phyloP scores from a whole-genome alignment of 2,113 vertebrate genomes.

The Pelecanoides urinatrix region DNA sequence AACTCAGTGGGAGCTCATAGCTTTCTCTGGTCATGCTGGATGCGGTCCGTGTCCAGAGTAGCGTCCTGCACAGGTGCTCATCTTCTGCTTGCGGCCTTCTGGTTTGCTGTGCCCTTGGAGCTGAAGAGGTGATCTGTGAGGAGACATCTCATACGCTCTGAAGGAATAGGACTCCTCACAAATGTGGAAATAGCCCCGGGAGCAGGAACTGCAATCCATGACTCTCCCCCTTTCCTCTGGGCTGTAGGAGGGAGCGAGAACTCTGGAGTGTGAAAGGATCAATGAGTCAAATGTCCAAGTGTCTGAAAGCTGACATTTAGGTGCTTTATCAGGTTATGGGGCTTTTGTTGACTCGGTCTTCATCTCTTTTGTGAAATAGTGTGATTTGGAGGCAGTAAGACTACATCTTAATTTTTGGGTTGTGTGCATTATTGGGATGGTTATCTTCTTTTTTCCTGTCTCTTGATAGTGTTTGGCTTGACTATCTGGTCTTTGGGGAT shows the following conservation, averaged over 20 bases:
- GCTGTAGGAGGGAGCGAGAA: not conserved
- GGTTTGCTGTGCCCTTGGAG: not conserved
- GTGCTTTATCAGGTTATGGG: not conserved
- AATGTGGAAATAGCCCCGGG: not conserved
- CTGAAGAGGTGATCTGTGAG: not conserved
- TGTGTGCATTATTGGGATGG: not conserved
- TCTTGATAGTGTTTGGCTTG: not conserved
- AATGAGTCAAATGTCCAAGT: not conserved
- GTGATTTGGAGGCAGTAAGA: not conserved
- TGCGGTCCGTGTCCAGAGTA: not conserved
- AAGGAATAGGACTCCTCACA: not conserved
- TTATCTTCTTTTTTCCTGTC: not conserved
- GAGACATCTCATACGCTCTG: not conserved
- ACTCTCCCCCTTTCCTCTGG: not conserved
- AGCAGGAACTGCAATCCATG: not conserved
- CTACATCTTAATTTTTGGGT: not conserved
- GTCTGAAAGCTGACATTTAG: not conserved
- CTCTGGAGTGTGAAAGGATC: not conserved
- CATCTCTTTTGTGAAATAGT: not conserved
- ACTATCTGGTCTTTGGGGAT: not conserved
- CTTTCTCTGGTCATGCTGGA: not conserved
- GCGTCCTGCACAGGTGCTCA: not conserved
- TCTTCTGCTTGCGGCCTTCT: not conserved
- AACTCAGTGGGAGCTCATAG: accelerated
- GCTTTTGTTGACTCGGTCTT: not conserved